Base-by-base conservation (phyloP, 2,797 vertebrate species). In the Helostoma temminkii region DNA sequence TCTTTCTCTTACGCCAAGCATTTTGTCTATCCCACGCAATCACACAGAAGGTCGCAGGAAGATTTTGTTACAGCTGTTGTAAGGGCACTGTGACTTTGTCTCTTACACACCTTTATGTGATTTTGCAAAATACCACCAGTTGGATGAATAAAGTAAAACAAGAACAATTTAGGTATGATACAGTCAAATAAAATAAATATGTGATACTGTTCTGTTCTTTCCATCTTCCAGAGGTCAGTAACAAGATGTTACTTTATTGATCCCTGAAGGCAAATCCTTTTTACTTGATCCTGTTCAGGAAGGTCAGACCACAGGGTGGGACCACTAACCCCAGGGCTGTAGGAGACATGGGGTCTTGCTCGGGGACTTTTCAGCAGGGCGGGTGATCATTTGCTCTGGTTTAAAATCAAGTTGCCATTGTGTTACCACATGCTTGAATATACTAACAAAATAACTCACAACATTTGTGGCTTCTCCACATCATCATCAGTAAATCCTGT, bases 1-100 rank as follows among this genome's bases (percentile, higher is more conserved):
- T 57, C 19, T 42, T 57, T 60, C 68, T 71, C 45, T 3, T 56
- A 25, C 43, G 36, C 12, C 3, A n/a, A 47, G 58, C 16, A 41
- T 50, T 12, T n/a, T 54, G 11, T 52, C 37, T 32, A 5, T 37
- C 46, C 24, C 14, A 55, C 36, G 18, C 0, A 1, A 26, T 50
- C 69, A 42, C 6, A 9, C 9, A 41, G 32, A 15, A 72, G 7
- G 9, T 84, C 49, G 15, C 55, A 76, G 71, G 62, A 54, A 71
- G 69, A 78, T 82, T 74, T 54, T 18, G 21, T 81, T 81, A 46
- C 71, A 69, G 55, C 18, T 41, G 43, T 21, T 61, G 43, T 56
- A 36, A 24, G n/a, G 45, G 19, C 11, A 61, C 32, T 52, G 34
- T 18, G 11, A 34, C n/a, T 71, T 21, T 54, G 49, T 0, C 18